Conservation (phyloP, 2,113 vertebrate genomes). For the Okapia johnstoni region DNA sequence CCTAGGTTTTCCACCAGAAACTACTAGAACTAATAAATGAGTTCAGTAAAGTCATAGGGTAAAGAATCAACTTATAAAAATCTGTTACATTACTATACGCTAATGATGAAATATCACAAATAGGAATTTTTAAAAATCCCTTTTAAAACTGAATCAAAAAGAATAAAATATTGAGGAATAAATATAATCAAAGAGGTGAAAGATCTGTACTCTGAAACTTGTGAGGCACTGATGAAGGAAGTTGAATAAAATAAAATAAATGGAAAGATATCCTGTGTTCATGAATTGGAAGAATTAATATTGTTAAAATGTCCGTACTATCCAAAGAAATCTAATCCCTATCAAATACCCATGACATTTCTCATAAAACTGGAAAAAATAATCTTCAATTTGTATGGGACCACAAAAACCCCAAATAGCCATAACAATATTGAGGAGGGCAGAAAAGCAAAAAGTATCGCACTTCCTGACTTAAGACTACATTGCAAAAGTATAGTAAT, state of each 20-base stretch:
- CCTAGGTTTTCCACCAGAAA: neutral
- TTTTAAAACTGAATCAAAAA: neutral
- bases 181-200: neutral
- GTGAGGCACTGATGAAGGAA: neutral
- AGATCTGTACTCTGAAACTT: neutral
- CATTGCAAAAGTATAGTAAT: neutral
- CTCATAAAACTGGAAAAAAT: neutral
- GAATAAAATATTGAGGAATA: neutral
- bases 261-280: neutral
- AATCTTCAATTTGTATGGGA: neutral
- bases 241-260: neutral
- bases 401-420: neutral
- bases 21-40: neutral
- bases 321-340: neutral
- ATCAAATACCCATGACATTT: neutral
- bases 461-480: neutral
- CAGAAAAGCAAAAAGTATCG: neutral
- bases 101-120: neutral
- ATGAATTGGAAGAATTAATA: neutral
- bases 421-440: neutral
- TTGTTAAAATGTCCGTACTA: neutral
- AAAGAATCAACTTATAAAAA: neutral
- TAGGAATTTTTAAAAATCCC: neutral
- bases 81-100: neutral
- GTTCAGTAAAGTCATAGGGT: neutral